Base-by-base conservation (phyloP, 2,797 vertebrate species). In the Sebastes glaucus region DNA sequence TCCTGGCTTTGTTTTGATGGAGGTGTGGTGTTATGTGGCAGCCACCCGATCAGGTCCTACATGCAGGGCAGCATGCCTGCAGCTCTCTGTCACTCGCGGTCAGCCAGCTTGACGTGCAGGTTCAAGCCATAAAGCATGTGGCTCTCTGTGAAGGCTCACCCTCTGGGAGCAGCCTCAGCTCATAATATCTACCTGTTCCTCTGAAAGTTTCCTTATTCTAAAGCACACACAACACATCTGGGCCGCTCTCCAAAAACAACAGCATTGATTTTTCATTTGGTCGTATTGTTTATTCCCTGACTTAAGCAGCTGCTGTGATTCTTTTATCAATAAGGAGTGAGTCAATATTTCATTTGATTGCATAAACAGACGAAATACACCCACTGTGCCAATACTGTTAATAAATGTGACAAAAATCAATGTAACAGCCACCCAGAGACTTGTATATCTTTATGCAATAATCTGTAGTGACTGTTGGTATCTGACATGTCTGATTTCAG, bases 61-160 rank as follows among this genome's bases (percentile, higher is more conserved):
- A 92, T 92, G 94, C 83, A 80, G 49, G 85, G 65, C 91, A 73
- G 81, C 95, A 94, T 96, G 91, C 92, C 89, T 94, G 74, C 75
- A 74, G 33, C 57, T 77, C 68, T 85, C 16, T 76, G 78, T 88
- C 80, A 33, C 7, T 3, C 7, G 22, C 11, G 10, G 52, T 75
- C 25, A 67, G 8, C 6, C 76, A 33, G 76, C 82, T 53, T 74
- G 82, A 87, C 1, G 4, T 30, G 38, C 71, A 68, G 71, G 49
- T 81, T 87, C 2, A 42, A 23, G 77, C 14, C 30, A 68, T n/a
- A 9, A 71, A 46, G 5, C 13, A 14, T 13, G 55, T 33, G 7
- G 13, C 32, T 27, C 5, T 61, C 2, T 61, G 35, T 56, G 18
- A 77, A 70, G 10, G 32, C 18, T n/a, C 14, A 53, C 22, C 32